Evolutionary conservation across 37 sponge, comb jelly and placozoan genomes (phyloP).

Genomic region (Ephydatia muelleri): DNA sequence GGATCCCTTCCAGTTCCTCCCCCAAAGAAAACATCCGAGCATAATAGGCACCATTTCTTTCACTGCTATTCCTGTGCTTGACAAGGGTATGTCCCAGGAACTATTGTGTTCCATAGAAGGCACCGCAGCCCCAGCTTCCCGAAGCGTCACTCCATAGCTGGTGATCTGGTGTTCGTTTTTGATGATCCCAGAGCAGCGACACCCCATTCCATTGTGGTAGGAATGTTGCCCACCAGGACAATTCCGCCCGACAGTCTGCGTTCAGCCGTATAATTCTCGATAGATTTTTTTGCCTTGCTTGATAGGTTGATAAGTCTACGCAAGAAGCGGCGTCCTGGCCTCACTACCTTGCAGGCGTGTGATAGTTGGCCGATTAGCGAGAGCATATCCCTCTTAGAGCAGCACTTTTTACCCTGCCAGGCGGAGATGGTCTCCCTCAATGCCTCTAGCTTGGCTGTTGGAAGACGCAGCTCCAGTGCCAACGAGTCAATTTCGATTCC

Average conservation of each 20-base stretch:
- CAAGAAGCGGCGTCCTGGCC: too few species aligned
- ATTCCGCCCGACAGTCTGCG: neutral
- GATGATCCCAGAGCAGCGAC: neutral
- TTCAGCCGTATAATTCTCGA: neutral
- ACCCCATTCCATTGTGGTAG: conserved; percentile 15
- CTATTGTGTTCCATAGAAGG: too few species aligned
- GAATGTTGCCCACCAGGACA: conserved; percentile 13
- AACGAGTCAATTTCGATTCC: too few species aligned
- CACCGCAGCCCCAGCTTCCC: conserved; percentile 37
- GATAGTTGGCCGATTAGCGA: too few species aligned
- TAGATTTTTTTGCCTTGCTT: neutral
- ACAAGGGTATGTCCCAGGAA: neutral
- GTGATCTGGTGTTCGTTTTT: too few species aligned
- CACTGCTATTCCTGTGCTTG: neutral
- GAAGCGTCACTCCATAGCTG: too few species aligned
- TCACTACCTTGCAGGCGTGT: too few species aligned
- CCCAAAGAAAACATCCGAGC: conserved; percentile 10
- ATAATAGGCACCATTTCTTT: conserved; percentile 42
- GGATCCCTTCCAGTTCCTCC: neutral
- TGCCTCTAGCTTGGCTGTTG: too few species aligned
- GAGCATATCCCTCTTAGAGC: too few species aligned
- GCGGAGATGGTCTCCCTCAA: too few species aligned
- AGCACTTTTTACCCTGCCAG: too few species aligned
- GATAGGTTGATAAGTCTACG: neutral
- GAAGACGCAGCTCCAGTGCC: too few species aligned